Evolutionary conservation across 2,888 invertebrate species (phyloP), one percentile per base, ranked within the genome.

Genomic region (Chromoteleia sp.): DNA sequence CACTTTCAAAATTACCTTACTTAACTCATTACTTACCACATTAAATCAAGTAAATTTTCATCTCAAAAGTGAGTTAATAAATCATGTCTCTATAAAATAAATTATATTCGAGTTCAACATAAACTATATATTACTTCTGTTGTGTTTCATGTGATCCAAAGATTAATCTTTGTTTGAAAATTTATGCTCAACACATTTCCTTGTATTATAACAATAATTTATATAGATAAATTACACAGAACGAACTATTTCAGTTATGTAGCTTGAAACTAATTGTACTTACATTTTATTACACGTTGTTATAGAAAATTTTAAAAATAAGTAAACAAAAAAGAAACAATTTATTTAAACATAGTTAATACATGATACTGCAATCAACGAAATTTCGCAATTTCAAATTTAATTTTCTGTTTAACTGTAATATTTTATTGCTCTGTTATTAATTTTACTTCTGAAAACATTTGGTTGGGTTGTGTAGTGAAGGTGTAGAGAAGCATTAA

Each of bases 81-180:
- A 17, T 19, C 39, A 59, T 19, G 41, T 41, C 14, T 33, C 12
- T 10, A 25, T 25, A 25, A 21, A 41, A 41, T 59, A 59, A 59
- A 59, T 59, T 41, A 41, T 59, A 59, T 41, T 59, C 25, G 41
- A 41, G 15, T 25, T 36, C 14, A 21, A 39, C 39, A 14, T 56
- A 39, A 33, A 54, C 54, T 25, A 10, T 14, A 36, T 14, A 14
- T 41, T 43, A 43, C 19, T 5, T 17, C 19, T 43, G 14, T 15
- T 61, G 30, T 61, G 30, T 43, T 43, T 10, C 8, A 12, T 6
- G 15, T 10, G 45, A 29, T 61, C 21, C 29, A 43, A 43, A 45
- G 59, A 45, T 61, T 58, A 39, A 61, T 45, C 2, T 45, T 29
- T 29, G 61, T 45, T 45, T 45, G 29, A 29, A 61, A 43, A 14